Percentiles rank a stretch among this genome's conserved stretches.
These are phyloP conservation scores for Nerophis ophidion DNA, from an alignment of 2,113 vertebrate species.

Conservation along the genomic window DNA sequence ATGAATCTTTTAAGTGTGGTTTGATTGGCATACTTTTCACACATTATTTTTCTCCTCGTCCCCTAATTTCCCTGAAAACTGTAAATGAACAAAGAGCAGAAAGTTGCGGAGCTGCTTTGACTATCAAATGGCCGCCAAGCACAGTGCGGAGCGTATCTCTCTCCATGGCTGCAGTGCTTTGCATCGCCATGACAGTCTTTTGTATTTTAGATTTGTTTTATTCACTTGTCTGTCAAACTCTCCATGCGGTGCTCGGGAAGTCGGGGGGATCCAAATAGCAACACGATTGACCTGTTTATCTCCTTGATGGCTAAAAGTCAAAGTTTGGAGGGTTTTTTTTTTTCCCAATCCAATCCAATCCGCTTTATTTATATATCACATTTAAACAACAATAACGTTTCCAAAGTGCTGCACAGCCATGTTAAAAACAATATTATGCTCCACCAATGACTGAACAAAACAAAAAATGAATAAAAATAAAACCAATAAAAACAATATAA, in stretches of 20 bases:
- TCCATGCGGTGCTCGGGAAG: not conserved
- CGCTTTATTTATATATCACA: too few species aligned
- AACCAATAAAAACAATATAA: too few species aligned
- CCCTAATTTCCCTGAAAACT: constrained; percentile 73
- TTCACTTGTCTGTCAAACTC: constrained; percentile 41
- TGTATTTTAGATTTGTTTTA: constrained; percentile 70
- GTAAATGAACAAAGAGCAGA: constrained; percentile 68
- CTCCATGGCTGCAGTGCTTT: constrained; percentile 64
- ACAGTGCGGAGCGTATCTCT: constrained; percentile 58
- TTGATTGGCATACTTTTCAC: constrained; percentile 5
- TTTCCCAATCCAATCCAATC: too few species aligned
- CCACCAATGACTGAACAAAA: too few species aligned
- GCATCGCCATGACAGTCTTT: constrained; percentile 69
- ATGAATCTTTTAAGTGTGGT: not conserved
- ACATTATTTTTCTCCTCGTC: constrained; percentile 33
- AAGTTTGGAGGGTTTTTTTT: too few species aligned
- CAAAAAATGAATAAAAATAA: too few species aligned
- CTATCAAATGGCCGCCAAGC: constrained; percentile 64
- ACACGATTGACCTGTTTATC: too few species aligned
- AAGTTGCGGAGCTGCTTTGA: constrained; percentile 61
- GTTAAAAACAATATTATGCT: too few species aligned
- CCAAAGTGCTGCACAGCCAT: too few species aligned
- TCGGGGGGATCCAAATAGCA: too few species aligned
- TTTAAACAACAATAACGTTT: too few species aligned
- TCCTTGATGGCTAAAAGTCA: too few species aligned